Base-by-base conservation (phyloP, 2,113 vertebrate species). In the Lepus europaeus region DNA sequence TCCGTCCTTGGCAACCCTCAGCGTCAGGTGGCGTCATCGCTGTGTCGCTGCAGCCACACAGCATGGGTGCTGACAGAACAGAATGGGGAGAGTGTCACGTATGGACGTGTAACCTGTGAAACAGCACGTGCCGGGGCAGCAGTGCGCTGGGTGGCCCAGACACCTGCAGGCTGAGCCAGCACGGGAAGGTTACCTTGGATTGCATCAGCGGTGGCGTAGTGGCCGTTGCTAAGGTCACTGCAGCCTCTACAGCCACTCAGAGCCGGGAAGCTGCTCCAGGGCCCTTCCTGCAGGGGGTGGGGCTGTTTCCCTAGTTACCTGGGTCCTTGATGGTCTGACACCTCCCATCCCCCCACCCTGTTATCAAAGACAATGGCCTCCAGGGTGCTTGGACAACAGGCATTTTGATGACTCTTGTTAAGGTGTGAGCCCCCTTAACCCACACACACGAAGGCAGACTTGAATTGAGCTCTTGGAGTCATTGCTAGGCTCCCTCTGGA, bases 251-350 rank as follows among this genome's bases (percentile, higher is more conserved):
- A 33, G 69, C 22, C 1, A 9, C 12, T 2, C 16, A 17, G 63
- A 29, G 1, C 2, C 16, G 51, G 33, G 63, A 56, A 74, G 56
- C 19, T 0, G 0, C 19, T 1, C 12, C 27, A 1, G 36, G 76
- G 72, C 31, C 61, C 69, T 25, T 13, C 56, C 59, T 59, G 39
- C 64, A 13, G 9, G 49, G 31, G 7, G 49, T 72, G n/a, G 27
- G 45, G 51, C 53, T 87, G 49, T 56, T 36, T 3, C 11, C 56
- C 13, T 19, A 59, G 56, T 6, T 22, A 73, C 56, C 31, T n/a
- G 9, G 31, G 29, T 1, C 20, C 61, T 59, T 3, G 27, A 2
- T 53, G 0, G 1, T 12, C n/a, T 89, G 5, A 22, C n/a, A 64
- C 2, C 19, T 22, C 17, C 27, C 27, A 6, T 45, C 45, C 45